Percentiles rank a stretch among this genome's conserved stretches.
These are phyloP conservation scores for Drosophila repletoides DNA, from an alignment of 1,140 invertebrate genomes.

Conservation along the genomic window DNA sequence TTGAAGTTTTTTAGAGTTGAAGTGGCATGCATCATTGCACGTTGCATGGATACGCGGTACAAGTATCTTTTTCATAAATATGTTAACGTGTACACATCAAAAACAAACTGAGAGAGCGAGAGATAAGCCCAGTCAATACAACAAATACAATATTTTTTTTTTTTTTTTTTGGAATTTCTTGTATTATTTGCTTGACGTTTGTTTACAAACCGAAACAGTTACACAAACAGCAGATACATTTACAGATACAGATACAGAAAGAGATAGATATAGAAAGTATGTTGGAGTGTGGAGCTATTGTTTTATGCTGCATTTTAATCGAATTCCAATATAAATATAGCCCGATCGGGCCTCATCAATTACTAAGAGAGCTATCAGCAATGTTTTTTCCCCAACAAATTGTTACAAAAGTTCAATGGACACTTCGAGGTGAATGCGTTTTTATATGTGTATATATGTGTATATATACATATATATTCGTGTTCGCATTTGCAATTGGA, in stretches of 20 bases:
- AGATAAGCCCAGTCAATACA: conserved; percentile 72
- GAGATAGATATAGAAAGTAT: not conserved
- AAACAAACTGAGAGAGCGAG: conserved; percentile 4
- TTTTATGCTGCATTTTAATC: conserved; percentile 27
- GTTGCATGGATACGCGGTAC: not conserved
- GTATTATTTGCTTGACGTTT: conserved; percentile 58
- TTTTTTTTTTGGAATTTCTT: conserved; percentile 40
- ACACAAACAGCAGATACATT: conserved; percentile 35
- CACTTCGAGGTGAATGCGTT: conserved; percentile 74
- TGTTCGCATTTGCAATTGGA: no score
- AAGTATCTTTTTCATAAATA: conserved; percentile 3
- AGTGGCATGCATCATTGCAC: conserved; percentile 5
- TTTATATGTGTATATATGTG: conserved; percentile 18
- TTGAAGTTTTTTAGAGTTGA: not conserved
- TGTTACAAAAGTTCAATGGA: conserved; percentile 65
- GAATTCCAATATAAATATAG: conserved; percentile 28
- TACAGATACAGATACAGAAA: conserved; percentile 2
- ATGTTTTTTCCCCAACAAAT: conserved; percentile 11
- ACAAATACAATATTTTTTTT: conserved; percentile 51
- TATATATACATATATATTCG: no score
- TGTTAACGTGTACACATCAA: conserved; percentile 35
- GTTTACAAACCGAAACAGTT: conserved; percentile 55
- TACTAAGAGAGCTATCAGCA: conserved; percentile 18
- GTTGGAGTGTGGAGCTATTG: not conserved
- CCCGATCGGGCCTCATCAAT: conserved; percentile 26